These are phyloP conservation scores for Eilema caniola DNA, from an alignment of 2,888 invertebrate species.

Conservation along the genomic window DNA sequence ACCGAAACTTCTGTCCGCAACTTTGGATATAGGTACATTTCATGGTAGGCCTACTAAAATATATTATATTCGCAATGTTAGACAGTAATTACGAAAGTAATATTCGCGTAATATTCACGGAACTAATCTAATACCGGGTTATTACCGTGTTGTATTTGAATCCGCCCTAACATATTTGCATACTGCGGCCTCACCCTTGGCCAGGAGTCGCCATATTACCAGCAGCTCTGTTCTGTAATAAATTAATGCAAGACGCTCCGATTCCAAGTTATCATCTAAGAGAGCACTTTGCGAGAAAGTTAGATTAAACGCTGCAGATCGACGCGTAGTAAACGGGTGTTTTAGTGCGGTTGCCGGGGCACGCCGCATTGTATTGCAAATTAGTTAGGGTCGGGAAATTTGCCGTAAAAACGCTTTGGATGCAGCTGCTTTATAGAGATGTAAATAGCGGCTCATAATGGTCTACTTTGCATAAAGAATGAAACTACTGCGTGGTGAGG, in stretches of 20 bases:
- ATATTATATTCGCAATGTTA: neutral
- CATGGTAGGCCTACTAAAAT: too few species aligned
- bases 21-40: too few species aligned
- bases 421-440: conserved; percentile 28
- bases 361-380: conserved; percentile 75
- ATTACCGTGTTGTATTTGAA: neutral
- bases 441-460: conserved; percentile 23
- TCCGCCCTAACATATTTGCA: conserved; percentile 7
- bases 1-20: too few species aligned
- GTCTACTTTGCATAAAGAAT: conserved; percentile 24
- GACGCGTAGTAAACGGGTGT: conserved; percentile 68
- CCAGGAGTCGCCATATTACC: conserved; percentile 22
- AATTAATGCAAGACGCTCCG: conserved; percentile 63
- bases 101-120: neutral
- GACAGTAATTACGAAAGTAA: neutral
- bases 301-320: conserved; percentile 80
- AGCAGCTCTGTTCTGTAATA: conserved; percentile 50
- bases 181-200: conserved; percentile 7
- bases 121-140: neutral
- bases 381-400: conserved; percentile 61
- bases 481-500: conserved; percentile 2
- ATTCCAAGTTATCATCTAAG: conserved; percentile 64
- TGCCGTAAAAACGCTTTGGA: conserved; percentile 40
- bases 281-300: conserved; percentile 74
- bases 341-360: conserved; percentile 62